Evolutionary conservation across 2,113 vertebrate genomes (phyloP).

Genomic region (Brachypodius melanocephalos): DNA sequence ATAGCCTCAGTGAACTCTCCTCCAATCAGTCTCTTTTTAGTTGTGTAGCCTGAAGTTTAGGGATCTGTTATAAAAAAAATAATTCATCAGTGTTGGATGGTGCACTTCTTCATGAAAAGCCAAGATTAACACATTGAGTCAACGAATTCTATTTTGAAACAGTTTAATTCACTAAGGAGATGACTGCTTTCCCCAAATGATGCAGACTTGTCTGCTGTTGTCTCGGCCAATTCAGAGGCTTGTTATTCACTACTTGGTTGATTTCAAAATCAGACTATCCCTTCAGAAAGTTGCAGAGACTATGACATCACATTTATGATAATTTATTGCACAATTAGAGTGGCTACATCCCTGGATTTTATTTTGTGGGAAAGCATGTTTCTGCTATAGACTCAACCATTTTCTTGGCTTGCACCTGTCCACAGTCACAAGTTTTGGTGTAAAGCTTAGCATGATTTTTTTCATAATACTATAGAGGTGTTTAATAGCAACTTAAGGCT

Average conservation of each 20-base stretch:
- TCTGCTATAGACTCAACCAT: background rate
- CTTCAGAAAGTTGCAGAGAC: constrained; percentile 48
- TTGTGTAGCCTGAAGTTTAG: background rate
- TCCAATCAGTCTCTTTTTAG: background rate
- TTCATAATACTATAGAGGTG: background rate
- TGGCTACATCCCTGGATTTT: constrained; percentile 18
- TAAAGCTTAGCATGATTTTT: background rate
- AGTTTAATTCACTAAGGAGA: constrained; percentile 28
- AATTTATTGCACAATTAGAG: constrained; percentile 44
- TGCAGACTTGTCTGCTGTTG: constrained; percentile 29
- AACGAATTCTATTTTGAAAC: constrained; percentile 44
- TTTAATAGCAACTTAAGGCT: background rate
- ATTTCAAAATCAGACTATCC: constrained; percentile 57
- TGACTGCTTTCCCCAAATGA: constrained; percentile 7
- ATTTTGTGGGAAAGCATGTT: constrained; percentile 27
- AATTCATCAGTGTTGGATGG: background rate
- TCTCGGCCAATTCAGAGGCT: constrained; percentile 42
- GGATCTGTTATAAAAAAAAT: background rate
- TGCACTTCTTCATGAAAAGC: constrained; percentile 8
- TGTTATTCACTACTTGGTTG: background rate
- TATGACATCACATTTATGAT: constrained; percentile 49
- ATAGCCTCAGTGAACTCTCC: background rate
- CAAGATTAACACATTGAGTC: constrained; percentile 25
- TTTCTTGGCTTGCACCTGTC: background rate
- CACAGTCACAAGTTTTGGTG: background rate